Evolutionary conservation across 92 coral and sea anemone genomes (phyloP).

Genomic region (Pocillopora meandrina): DNA sequence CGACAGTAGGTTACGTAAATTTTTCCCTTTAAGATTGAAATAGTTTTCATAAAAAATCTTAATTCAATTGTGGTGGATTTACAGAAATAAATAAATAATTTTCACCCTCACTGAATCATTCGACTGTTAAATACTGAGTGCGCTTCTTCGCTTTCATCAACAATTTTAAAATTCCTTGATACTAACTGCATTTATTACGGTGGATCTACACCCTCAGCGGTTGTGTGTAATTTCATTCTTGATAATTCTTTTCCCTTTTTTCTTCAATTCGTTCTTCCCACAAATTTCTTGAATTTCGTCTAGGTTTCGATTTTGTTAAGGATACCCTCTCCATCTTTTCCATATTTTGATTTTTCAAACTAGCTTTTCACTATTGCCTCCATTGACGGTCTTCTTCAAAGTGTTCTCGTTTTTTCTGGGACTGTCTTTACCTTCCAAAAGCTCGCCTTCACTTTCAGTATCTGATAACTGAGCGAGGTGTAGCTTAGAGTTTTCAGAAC

Average conservation of each 20-base stretch:
- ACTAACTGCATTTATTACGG: background rate
- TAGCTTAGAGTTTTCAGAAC: slow-evolving; percentile 46
- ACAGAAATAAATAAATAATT: slow-evolving; percentile 18
- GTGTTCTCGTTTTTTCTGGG: background rate
- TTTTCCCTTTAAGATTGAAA: background rate
- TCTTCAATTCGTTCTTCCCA: too few relatives aligned
- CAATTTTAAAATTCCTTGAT: background rate
- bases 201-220: background rate
- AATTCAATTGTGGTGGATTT: slow-evolving; percentile 6
- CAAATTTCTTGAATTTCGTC: background rate
- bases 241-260: background rate
- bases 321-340: background rate
- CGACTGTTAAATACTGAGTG: background rate
- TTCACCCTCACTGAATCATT: background rate
- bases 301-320: background rate
- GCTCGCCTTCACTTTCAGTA: slow-evolving; percentile 93
- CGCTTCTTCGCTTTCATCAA: background rate
- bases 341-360: background rate
- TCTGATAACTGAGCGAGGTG: slow-evolving; percentile 84
- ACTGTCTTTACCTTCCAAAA: slow-evolving; percentile 29
- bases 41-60: background rate
- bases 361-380: background rate
- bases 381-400: background rate
- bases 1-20: background rate
- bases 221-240: background rate